Conservation (phyloP, 2,113 vertebrate species). For the Misgurnus mizolepis region DNA sequence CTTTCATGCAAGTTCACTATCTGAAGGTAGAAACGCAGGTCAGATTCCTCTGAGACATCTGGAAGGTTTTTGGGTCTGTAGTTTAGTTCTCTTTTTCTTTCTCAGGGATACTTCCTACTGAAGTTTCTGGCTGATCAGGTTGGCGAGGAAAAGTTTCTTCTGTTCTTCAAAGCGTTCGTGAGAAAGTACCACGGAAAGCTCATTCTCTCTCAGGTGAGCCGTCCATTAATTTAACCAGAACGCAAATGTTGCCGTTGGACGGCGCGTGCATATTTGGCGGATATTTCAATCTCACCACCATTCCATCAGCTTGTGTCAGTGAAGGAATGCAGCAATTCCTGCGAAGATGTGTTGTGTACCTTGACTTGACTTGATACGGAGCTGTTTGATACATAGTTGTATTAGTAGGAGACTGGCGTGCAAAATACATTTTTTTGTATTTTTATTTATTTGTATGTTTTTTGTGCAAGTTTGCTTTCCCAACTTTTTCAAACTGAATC, state of each 20-base stretch:
- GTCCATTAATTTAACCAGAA: neutral
- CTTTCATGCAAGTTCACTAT: constrained; percentile 97
- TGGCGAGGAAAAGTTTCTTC: constrained; percentile 80
- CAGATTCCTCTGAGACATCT: neutral
- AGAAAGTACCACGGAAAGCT: constrained; percentile 87
- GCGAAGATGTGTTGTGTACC: neutral
- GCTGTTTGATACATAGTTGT: neutral
- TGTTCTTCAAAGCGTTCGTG: constrained; percentile 87
- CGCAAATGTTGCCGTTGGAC: constrained; percentile 6
- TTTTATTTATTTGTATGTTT: neutral
- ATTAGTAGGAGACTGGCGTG: neutral
- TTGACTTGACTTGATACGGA: constrained; percentile 30
- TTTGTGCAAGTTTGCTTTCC: neutral
- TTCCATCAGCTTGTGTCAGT: constrained; percentile 6
- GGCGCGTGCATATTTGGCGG: neutral
- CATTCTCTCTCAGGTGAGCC: constrained; percentile 89
- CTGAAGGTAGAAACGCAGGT: constrained; percentile 80
- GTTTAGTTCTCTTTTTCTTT: constrained; percentile 34
- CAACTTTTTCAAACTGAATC: too few relatives aligned
- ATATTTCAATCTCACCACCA: neutral
- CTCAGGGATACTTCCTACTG: constrained; percentile 93
- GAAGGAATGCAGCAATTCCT: neutral
- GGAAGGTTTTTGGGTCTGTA: neutral
- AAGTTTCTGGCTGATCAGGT: constrained; percentile 79
- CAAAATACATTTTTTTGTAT: neutral